phyloP scores from a whole-genome alignment of 30 jellyfish, hydroid and myxozoan genomes.

The Turritopsis dohrnii region DNA sequence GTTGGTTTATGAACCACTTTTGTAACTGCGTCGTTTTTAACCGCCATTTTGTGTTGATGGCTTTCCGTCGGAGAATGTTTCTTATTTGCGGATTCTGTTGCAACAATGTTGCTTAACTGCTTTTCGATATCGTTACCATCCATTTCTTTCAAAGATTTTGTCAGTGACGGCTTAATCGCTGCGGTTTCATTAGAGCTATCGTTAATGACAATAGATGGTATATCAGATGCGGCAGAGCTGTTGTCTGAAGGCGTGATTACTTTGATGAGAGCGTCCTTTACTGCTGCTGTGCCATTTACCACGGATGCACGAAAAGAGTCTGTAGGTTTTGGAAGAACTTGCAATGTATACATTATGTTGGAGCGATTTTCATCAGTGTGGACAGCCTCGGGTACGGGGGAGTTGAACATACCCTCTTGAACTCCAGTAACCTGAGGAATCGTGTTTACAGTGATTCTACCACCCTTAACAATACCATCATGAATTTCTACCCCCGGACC shows the following conservation, averaged over 20 bases:
- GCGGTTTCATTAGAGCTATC: not conserved
- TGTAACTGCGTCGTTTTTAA: not conserved
- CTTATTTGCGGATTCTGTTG: not conserved
- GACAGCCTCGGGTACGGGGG: constrained; percentile 12
- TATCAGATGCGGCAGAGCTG: not conserved
- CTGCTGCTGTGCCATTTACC: not conserved
- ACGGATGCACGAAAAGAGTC: constrained; percentile 9
- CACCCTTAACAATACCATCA: constrained; percentile 37
- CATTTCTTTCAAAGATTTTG: constrained; percentile 9
- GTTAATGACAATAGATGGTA: not conserved
- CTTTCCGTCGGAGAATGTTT: not conserved
- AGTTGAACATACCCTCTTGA: not conserved
- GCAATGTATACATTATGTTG: constrained; percentile 8
- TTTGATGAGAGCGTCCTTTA: not conserved
- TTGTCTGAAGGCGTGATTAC: not conserved
- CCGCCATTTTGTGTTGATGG: not conserved
- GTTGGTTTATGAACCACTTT: not conserved
- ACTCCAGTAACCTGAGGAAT: constrained; percentile 21
- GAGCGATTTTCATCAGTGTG: constrained; percentile 22
- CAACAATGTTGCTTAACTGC: not conserved
- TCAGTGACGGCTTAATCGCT: not conserved
- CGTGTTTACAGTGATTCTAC: constrained; percentile 23
- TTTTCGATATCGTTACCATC: constrained; percentile 7
- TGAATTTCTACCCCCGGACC: constrained; percentile 65
- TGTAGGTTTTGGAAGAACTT: constrained; percentile 20